A percentile compares a stretch with the other conserved stretches of the same genome.
phyloP scores from a whole-genome alignment of 2,888 invertebrate species.

The Julus scanicus region DNA sequence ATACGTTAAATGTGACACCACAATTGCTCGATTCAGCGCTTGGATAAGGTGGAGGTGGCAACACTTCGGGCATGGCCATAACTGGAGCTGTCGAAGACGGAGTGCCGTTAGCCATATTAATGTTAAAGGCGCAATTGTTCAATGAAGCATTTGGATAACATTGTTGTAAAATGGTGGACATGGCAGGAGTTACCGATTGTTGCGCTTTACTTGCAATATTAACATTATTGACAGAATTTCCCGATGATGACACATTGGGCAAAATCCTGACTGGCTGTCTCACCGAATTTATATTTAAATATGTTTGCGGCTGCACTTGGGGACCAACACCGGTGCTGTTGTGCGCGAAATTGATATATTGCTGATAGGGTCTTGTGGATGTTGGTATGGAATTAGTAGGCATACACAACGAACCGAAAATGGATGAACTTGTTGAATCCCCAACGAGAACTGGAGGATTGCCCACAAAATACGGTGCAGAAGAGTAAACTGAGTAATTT shows the following conservation, averaged over 20 bases:
- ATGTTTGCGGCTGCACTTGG: background rate
- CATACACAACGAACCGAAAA: background rate
- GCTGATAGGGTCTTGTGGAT: background rate
- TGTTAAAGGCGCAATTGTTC: too few relatives aligned
- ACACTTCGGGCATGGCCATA: too few relatives aligned
- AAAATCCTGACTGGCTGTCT: background rate
- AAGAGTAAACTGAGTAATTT: too few relatives aligned
- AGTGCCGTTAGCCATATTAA: too few relatives aligned
- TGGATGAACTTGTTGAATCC: too few relatives aligned
- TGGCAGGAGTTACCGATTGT: background rate
- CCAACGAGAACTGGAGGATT: background rate
- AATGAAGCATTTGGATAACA: background rate
- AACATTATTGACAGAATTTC: background rate
- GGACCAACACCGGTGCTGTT: background rate
- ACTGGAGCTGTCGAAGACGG: too few relatives aligned
- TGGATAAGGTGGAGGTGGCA: too few relatives aligned
- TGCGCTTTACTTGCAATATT: too few relatives aligned
- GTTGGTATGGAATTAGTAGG: background rate
- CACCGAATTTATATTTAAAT: background rate
- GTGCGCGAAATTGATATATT: background rate
- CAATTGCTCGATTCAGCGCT: too few relatives aligned
- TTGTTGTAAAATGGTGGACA: background rate
- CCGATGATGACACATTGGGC: background rate
- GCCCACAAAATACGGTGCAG: background rate
- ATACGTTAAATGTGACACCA: too few relatives aligned